Conservation (phyloP, 2,888 invertebrate genomes). For the Orthosia gracilis region DNA sequence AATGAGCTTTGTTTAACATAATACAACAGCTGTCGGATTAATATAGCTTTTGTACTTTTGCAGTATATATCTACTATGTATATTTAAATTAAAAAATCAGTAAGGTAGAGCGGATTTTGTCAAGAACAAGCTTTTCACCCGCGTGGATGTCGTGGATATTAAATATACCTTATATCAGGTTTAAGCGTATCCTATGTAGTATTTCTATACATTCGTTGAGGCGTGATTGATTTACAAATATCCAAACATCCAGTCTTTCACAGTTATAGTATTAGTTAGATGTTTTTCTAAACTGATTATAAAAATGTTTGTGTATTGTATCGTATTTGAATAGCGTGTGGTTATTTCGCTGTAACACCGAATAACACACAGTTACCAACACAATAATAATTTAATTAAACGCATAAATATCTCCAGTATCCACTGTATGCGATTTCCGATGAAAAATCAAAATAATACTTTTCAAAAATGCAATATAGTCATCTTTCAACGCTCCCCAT, state of each 20-base stretch:
- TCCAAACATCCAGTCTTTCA: too few species aligned
- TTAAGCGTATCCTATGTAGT: too few species aligned
- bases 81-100: too few species aligned
- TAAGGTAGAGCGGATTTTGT: too few species aligned
- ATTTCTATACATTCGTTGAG: too few species aligned
- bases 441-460: slow-evolving; percentile 14
- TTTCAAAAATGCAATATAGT: slow-evolving; percentile 13
- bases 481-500: slow-evolving; percentile 8
- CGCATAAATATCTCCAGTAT: not conserved
- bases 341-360: slow-evolving; percentile 1
- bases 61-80: too few species aligned
- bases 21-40: slow-evolving; percentile 20
- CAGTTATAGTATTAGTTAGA: too few species aligned
- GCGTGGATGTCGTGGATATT: too few species aligned
- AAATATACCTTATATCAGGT: too few species aligned
- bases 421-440: not conserved
- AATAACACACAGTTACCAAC: not conserved
- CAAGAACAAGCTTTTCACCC: too few species aligned
- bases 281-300: too few species aligned
- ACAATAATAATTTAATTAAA: slow-evolving; percentile 12
- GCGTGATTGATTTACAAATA: too few species aligned
- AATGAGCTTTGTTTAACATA: slow-evolving; percentile 23
- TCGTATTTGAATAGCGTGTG: not conserved
- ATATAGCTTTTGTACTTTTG: not conserved
- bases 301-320: not conserved